Conservation (phyloP, 1,140 invertebrate species). For the Pristionchus pacificus region DNA sequence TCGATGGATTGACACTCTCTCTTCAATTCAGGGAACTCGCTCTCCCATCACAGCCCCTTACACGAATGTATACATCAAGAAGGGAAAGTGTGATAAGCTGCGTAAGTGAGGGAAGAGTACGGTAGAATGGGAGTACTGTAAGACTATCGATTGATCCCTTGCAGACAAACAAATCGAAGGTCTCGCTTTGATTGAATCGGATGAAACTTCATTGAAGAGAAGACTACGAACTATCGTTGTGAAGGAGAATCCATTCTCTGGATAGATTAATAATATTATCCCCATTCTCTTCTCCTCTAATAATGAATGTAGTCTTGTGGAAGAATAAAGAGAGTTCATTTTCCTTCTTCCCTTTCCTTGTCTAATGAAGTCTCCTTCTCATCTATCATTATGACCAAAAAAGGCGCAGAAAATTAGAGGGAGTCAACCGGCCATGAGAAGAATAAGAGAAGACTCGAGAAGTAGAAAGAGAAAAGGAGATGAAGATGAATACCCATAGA, state of each 20-base stretch:
- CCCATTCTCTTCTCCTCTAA: not conserved
- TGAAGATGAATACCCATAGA: too few relatives aligned
- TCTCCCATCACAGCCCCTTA: not conserved
- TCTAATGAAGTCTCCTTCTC: not conserved
- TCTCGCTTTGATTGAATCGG: conserved; percentile 22
- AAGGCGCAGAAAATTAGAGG: too few relatives aligned
- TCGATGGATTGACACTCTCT: conserved; percentile 18
- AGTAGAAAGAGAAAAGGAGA: too few relatives aligned
- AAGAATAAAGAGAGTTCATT: not conserved
- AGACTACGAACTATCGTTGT: conserved; percentile 13
- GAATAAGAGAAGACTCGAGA: too few relatives aligned
- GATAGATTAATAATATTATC: conserved; percentile 18
- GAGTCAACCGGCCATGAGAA: too few relatives aligned
- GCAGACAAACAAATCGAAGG: conserved; percentile 20
- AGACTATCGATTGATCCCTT: conserved; percentile 1
- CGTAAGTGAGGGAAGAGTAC: not conserved
- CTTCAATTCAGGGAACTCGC: not conserved
- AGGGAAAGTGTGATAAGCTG: not conserved
- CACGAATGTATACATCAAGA: not conserved
- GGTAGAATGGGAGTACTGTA: not conserved
- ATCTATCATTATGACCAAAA: too few relatives aligned
- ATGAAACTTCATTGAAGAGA: conserved; percentile 24
- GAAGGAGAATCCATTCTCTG: conserved; percentile 29
- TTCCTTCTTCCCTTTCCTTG: not conserved
- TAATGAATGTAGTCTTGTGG: not conserved